Evolutionary conservation across 2,888 invertebrate genomes (phyloP), one percentile per base, ranked within the genome.

Genomic region (Pammene aurita): DNA sequence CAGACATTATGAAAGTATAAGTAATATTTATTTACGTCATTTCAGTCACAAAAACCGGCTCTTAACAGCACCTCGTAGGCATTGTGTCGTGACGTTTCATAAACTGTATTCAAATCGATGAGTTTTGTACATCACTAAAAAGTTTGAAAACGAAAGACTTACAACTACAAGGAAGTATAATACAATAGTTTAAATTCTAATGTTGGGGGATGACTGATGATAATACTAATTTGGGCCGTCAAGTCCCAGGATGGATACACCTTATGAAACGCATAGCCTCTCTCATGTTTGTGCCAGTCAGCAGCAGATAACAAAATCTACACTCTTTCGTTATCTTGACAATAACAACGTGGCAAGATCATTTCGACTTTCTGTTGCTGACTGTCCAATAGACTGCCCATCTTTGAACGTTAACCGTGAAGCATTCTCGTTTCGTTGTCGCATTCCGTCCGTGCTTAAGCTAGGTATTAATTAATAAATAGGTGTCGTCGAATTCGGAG

Each of bases 131-230:
- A 67, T 69, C 48, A 68, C 65, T 73, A 69, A 74, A 74, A 80
- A 80, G 77, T 76, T 79, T 75, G 79, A 80, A 83, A 85, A 81
- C 74, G 71, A 76, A 80, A 80, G 77, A 84, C 89, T 88, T 90
- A 91, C 77, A 82, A 82, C 90, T 90, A 89, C 73, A 76, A 83
- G 87, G 87, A 88, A 90, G 83, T 91, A 92, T 91, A 81, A 86
- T 90, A 92, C 90, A 90, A 90, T 86, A 91, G 86, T 81, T 76
- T 78, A 75, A 75, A 78, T 76, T 67, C 72, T 72, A 74, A 73
- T 75, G 66, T 70, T 72, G 62, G 58, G 57, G 66, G 72, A 73
- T 72, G 75, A 63, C 70, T 74, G 75, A 72, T 72, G 61, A 61
- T 61, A 67, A 52, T 60, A 69, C 69, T 80, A 84, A 82, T 81